Percentiles rank a stretch among this genome's conserved stretches.
Evolutionary conservation across 2,113 vertebrate genomes (phyloP).

Genomic region (Cheilinus undulatus): DNA sequence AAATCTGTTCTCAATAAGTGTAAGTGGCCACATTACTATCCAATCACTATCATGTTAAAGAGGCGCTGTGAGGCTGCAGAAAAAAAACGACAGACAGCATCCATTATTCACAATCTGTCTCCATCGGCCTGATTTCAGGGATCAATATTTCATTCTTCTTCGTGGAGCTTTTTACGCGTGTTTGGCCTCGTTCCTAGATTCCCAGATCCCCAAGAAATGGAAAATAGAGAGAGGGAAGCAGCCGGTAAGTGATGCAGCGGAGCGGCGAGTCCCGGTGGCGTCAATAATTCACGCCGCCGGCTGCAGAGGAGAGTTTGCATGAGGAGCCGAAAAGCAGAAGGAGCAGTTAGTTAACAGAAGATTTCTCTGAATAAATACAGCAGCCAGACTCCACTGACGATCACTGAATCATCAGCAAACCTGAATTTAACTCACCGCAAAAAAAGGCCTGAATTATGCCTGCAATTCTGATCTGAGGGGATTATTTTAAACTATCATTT

Average conservation of each 20-base stretch:
- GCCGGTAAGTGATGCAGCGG: constrained; percentile 36
- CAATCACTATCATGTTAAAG: constrained; percentile 43
- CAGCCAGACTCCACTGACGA: neutral
- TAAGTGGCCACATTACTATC: constrained; percentile 15
- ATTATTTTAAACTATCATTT: neutral
- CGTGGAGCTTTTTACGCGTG: constrained; percentile 47
- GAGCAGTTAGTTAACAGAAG: constrained; percentile 11
- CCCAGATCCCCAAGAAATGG: constrained; percentile 57
- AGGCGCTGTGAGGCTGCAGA: constrained; percentile 18
- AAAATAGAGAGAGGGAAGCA: constrained; percentile 44
- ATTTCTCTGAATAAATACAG: constrained; percentile 37
- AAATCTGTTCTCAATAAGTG: constrained; percentile 19
- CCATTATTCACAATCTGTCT: constrained; percentile 58
- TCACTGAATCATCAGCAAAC: neutral
- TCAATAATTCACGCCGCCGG: constrained; percentile 70
- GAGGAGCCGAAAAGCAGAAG: constrained; percentile 14
- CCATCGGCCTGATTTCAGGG: constrained; percentile 50
- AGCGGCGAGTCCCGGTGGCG: constrained; percentile 30
- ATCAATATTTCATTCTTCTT: constrained; percentile 68
- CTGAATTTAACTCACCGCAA: too few species aligned
- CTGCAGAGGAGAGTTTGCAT: constrained; percentile 26
- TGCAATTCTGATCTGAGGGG: neutral
- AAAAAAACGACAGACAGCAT: too few species aligned
- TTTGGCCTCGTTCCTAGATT: constrained; percentile 50
- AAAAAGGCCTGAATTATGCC: neutral